Evolutionary conservation across 2,113 vertebrate species (phyloP).

Genomic region (Microcebus ravelobensis): DNA sequence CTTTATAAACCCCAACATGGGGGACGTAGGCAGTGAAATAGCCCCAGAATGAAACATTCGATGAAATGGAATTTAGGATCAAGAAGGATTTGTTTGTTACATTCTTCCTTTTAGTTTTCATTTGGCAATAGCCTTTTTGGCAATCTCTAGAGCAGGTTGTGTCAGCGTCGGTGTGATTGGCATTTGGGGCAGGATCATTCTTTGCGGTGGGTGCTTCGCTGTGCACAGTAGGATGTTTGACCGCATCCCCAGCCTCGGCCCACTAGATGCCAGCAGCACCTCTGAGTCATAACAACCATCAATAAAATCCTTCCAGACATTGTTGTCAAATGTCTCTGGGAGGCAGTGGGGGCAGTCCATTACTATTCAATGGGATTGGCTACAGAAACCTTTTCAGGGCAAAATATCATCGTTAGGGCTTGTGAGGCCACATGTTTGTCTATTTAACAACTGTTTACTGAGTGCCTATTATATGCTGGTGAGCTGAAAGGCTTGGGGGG

Average conservation of each 20-base stretch:
- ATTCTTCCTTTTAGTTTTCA: not conserved
- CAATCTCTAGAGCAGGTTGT: not conserved
- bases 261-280: fast-evolving
- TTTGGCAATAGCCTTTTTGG: not conserved
- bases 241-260: not conserved
- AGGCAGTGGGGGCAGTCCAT: not conserved
- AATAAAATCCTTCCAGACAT: not conserved
- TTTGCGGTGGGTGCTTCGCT: not conserved
- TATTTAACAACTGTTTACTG: not conserved
- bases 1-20: not conserved
- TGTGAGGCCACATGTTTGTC: not conserved
- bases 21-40: fast-evolving
- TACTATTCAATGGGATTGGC: not conserved
- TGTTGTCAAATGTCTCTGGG: not conserved
- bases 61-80: not conserved
- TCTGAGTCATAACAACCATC: not conserved
- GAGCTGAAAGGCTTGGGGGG: not conserved
- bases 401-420: not conserved
- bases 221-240: fast-evolving
- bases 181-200: no score
- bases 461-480: not conserved
- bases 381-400: not conserved
- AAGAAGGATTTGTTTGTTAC: not conserved
- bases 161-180: not conserved
- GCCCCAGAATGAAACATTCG: not conserved